Evolutionary conservation across 2,797 vertebrate species (phyloP).

Genomic region (Iguana delicatissima): DNA sequence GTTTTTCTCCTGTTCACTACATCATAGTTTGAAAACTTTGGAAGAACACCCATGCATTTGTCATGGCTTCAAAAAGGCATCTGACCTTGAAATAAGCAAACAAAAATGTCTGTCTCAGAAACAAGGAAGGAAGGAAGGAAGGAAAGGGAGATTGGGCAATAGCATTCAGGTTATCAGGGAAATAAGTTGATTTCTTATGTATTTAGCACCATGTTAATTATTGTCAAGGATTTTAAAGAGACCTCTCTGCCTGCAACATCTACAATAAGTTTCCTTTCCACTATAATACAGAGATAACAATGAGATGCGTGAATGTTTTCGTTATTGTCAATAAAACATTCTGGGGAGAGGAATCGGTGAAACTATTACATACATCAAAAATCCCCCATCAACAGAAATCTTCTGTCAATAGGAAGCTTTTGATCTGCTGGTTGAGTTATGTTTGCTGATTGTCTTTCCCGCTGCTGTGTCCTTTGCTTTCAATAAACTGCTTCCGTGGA

Average conservation of each 20-base stretch:
- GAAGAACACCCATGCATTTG: neutral
- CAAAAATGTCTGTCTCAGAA: neutral
- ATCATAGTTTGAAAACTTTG: neutral
- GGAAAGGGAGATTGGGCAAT: neutral
- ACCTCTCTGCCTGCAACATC: neutral
- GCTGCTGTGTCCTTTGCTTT: too few relatives aligned
- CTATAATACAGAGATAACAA: neutral
- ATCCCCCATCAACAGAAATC: too few relatives aligned
- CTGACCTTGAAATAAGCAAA: neutral
- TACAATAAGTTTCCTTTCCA: neutral
- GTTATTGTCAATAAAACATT: neutral
- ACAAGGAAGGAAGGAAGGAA: too few relatives aligned
- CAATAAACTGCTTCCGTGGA: too few relatives aligned
- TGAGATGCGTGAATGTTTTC: neutral
- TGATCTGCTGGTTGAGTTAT: too few relatives aligned
- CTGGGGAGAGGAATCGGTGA: neutral
- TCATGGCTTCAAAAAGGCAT: neutral
- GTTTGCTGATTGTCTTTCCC: too few relatives aligned
- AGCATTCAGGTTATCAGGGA: neutral
- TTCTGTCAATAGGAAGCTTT: too few relatives aligned
- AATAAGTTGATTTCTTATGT: neutral
- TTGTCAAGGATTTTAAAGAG: neutral
- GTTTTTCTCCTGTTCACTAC: neutral
- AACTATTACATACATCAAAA: too few relatives aligned
- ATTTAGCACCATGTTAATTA: neutral